A percentile compares a stretch with the other conserved stretches of the same genome.
Evolutionary conservation across 2,888 invertebrate genomes (phyloP).

Genomic region (Piscicola geometra): DNA sequence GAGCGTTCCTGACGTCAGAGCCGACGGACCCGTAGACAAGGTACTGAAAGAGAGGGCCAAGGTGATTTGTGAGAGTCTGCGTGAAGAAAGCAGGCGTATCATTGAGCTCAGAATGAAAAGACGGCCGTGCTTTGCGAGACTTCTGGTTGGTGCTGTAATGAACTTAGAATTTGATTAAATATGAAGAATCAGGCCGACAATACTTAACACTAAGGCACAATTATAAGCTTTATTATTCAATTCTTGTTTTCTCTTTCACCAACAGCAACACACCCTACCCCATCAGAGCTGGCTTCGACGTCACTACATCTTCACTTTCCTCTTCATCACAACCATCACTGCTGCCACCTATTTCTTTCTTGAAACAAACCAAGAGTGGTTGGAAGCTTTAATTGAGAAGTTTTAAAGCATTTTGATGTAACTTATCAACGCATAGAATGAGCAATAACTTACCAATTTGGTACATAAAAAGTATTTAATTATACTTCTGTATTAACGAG

Average conservation of each 20-base stretch:
- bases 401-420: too few relatives aligned
- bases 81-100: neutral
- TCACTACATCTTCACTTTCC: neutral
- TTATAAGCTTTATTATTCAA: too few relatives aligned
- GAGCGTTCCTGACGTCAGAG: conserved; percentile 1
- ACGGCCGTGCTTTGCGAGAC: neutral
- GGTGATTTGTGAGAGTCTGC: neutral
- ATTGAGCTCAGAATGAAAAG: neutral
- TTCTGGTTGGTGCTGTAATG: neutral
- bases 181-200: neutral
- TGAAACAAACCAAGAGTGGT: neutral
- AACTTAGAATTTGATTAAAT: neutral
- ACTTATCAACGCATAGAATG: too few relatives aligned
- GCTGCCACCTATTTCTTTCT: neutral
- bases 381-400: too few relatives aligned
- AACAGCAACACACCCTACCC: too few relatives aligned
- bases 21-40: neutral
- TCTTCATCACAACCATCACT: conserved; percentile 8
- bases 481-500: too few relatives aligned
- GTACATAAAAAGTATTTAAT: too few relatives aligned
- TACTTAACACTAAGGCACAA: too few relatives aligned
- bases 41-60: neutral
- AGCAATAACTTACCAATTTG: too few relatives aligned
- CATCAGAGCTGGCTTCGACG: neutral
- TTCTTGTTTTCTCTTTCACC: too few relatives aligned